Conservation (phyloP, 2,113 vertebrate species). For the Aegotheles bennettii region DNA sequence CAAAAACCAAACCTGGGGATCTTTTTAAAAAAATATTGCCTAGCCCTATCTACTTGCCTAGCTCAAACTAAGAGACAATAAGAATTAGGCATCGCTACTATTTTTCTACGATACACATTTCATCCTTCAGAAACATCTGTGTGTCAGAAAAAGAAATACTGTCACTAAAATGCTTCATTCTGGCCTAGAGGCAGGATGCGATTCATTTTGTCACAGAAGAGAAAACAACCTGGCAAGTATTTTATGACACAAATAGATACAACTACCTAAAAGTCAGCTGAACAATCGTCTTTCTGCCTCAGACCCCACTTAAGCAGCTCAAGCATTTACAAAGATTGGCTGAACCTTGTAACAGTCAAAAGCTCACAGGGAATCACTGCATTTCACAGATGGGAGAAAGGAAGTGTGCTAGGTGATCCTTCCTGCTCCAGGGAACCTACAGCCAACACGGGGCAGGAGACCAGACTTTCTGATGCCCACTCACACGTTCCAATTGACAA, state of each 20-base stretch:
- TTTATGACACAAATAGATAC: background rate
- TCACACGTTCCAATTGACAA: background rate
- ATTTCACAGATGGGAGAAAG: background rate
- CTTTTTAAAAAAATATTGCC: background rate
- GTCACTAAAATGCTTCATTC: background rate
- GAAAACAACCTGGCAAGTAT: background rate
- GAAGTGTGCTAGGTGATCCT: background rate
- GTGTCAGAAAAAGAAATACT: background rate
- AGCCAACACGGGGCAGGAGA: background rate
- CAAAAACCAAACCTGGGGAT: background rate
- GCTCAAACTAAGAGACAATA: background rate
- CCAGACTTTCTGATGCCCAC: background rate
- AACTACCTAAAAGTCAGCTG: background rate
- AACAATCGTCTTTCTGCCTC: background rate
- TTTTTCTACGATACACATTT: background rate
- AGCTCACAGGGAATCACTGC: background rate
- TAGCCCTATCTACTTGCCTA: background rate
- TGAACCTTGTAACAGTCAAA: background rate
- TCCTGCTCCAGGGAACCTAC: background rate
- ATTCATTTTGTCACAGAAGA: background rate
- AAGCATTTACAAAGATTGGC: background rate
- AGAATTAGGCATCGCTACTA: background rate
- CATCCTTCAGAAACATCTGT: background rate
- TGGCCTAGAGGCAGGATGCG: background rate
- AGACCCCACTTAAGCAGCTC: background rate